Evolutionary conservation across 2,888 invertebrate species (phyloP).

Genomic region (Ariolimax columbianus): DNA sequence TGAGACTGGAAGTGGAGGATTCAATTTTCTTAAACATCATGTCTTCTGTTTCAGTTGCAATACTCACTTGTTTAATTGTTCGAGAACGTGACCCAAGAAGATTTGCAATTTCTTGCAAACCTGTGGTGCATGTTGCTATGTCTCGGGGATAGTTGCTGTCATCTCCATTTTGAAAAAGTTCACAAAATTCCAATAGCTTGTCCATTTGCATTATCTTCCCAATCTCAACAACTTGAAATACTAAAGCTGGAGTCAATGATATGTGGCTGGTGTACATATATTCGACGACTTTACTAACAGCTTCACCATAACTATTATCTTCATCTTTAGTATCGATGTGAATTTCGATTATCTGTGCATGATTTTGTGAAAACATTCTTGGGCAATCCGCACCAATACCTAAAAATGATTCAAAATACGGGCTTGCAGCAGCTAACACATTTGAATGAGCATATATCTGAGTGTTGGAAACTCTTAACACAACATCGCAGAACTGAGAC

Average conservation of each 20-base stretch:
- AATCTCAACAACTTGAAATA: slow-evolving; percentile 72
- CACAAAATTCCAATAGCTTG: slow-evolving; percentile 63
- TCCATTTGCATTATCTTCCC: slow-evolving; percentile 76
- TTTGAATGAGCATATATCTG: slow-evolving; percentile 76
- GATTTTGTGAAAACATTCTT: slow-evolving; percentile 74
- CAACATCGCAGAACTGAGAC: slow-evolving; percentile 75
- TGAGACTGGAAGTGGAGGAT: background rate
- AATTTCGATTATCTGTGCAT: slow-evolving; percentile 76
- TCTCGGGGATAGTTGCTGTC: slow-evolving; percentile 40
- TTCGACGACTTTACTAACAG: slow-evolving; percentile 73
- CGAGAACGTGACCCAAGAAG: slow-evolving; percentile 44
- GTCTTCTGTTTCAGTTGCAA: slow-evolving; percentile 53
- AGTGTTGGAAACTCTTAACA: slow-evolving; percentile 72
- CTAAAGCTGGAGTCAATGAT: slow-evolving; percentile 59
- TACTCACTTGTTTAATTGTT: slow-evolving; percentile 48
- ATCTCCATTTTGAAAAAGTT: slow-evolving; percentile 55
- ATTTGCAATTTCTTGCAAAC: slow-evolving; percentile 43
- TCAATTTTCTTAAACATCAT: slow-evolving; percentile 50
- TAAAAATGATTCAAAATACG: slow-evolving; percentile 74
- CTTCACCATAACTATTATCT: slow-evolving; percentile 68
- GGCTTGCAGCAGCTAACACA: slow-evolving; percentile 75
- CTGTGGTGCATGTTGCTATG: slow-evolving; percentile 33
- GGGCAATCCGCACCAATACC: slow-evolving; percentile 72
- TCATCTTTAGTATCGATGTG: slow-evolving; percentile 72
- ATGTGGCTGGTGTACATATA: slow-evolving; percentile 76